Percentiles rank a stretch among this genome's conserved stretches.
These are phyloP conservation scores for Anas platyrhynchos DNA, from an alignment of 2,113 vertebrate genomes.

Conservation along the genomic window DNA sequence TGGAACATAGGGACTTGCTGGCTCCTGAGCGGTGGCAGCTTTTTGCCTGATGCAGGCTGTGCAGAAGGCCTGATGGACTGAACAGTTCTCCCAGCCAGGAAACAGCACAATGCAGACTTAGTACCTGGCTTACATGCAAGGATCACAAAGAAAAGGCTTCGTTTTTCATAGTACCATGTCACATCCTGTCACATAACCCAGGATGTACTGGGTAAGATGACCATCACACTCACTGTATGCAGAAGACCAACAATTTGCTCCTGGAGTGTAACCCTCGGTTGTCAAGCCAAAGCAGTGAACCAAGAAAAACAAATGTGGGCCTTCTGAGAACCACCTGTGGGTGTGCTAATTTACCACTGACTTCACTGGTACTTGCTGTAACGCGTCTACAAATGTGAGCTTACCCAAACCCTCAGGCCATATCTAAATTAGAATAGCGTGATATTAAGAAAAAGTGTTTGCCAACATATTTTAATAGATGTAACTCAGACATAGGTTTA, in stretches of 20 bases:
- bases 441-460: background rate
- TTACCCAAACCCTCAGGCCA: background rate
- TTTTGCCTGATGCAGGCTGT: background rate
- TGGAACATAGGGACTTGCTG: background rate
- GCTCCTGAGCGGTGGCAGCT: background rate
- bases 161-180: background rate
- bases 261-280: background rate
- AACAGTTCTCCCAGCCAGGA: rapidly evolving
- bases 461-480: background rate
- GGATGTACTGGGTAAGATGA: background rate
- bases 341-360: background rate
- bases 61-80: background rate
- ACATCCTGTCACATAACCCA: background rate
- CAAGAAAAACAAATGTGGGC: background rate
- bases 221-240: background rate
- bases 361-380: background rate
- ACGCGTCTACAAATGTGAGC: background rate
- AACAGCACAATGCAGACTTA: background rate
- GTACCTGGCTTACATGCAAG: background rate
- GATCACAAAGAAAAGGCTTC: background rate
- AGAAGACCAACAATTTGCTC: background rate
- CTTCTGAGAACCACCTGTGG: background rate
- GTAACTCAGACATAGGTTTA: background rate
- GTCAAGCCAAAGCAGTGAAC: background rate
- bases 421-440: background rate